Evolutionary conservation across 2,113 vertebrate genomes (phyloP).

Genomic region (Pseudopodoces humilis): DNA sequence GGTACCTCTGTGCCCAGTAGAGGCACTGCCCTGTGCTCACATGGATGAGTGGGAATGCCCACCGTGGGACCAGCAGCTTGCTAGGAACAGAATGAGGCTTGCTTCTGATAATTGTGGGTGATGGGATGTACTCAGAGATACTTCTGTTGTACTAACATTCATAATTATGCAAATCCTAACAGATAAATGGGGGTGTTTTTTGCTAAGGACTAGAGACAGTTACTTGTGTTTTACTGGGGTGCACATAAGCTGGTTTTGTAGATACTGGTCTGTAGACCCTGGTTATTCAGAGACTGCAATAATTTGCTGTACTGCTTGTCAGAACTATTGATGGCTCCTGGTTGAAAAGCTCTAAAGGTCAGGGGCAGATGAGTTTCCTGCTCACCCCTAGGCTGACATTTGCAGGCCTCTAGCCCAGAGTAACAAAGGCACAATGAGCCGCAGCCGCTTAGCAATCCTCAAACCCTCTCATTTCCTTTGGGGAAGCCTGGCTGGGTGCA

Average conservation of each 20-base stretch:
- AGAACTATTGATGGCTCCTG: background rate
- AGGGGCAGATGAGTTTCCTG: fast-evolving
- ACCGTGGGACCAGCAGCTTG: background rate
- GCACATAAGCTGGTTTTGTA: background rate
- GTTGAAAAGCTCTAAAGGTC: background rate
- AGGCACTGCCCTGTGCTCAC: background rate
- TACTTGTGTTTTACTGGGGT: background rate
- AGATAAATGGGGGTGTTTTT: background rate
- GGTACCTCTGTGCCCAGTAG: background rate
- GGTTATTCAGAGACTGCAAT: background rate
- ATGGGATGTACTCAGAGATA: background rate
- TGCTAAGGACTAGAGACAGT: fast-evolving
- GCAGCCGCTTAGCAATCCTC: background rate
- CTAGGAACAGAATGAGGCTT: background rate
- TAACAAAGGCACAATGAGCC: background rate
- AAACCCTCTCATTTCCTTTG: background rate
- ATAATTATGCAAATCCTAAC: background rate
- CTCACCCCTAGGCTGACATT: background rate
- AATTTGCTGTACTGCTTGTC: background rate
- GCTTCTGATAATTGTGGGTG: background rate
- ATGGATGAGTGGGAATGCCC: fast-evolving
- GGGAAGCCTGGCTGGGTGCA: background rate
- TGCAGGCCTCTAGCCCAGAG: background rate
- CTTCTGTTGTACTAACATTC: background rate
- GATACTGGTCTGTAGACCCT: background rate